phyloP scores from a whole-genome alignment of 2,888 invertebrate genomes.

The Chorisops tibialis region DNA sequence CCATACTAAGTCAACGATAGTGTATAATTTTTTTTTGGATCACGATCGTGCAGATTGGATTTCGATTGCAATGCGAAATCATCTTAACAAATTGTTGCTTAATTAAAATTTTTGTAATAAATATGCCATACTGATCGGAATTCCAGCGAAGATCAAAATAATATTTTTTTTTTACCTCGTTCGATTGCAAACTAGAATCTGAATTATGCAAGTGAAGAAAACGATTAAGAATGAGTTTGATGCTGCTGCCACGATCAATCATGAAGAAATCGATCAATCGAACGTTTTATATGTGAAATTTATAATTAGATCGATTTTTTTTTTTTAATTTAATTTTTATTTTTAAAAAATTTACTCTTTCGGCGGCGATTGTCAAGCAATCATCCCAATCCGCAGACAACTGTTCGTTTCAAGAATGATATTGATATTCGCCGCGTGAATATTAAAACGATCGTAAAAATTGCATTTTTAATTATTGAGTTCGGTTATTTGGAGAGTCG shows the following conservation, averaged over 20 bases:
- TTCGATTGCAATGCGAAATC: conserved; percentile 11
- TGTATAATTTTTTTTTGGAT: too few relatives aligned
- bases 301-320: conserved; percentile 24
- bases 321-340: too few relatives aligned
- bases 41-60: too few relatives aligned
- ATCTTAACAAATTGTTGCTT: conserved; percentile 51
- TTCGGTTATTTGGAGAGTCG: too few relatives aligned
- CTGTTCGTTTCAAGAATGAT: conserved; percentile 35
- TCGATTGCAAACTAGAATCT: too few relatives aligned
- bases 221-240: too few relatives aligned
- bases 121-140: conserved; percentile 53
- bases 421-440: conserved; percentile 36
- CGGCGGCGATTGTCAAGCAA: neutral
- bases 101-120: conserved; percentile 54
- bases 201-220: too few relatives aligned
- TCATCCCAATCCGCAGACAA: neutral
- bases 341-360: too few relatives aligned
- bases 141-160: conserved; percentile 39
- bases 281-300: conserved; percentile 4
- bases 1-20: too few relatives aligned
- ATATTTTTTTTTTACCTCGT: too few relatives aligned
- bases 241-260: neutral
- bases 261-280: conserved; percentile 14
- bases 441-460: conserved; percentile 36
- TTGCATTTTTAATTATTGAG: conserved; percentile 37